Evolutionary conservation across 1,140 invertebrate genomes (phyloP).

Genomic region (Drosophila oshimai): DNA sequence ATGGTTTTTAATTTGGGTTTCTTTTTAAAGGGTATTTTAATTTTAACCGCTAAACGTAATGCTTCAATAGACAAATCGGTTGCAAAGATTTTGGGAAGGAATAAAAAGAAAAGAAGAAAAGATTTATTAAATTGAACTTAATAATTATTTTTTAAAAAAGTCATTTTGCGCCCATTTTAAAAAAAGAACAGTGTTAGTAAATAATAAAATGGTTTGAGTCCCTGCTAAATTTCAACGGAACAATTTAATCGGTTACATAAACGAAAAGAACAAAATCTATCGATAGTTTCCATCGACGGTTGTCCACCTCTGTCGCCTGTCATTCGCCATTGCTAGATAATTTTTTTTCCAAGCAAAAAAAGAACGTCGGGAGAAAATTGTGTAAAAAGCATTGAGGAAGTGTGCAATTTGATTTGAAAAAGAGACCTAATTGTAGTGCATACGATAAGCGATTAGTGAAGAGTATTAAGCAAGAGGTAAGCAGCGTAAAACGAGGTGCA

Average conservation of each 20-base stretch:
- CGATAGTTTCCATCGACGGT: neutral
- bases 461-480: slow-evolving; percentile 1
- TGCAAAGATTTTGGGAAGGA: too few species aligned
- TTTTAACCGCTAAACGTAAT: too few species aligned
- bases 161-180: too few species aligned
- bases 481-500: neutral
- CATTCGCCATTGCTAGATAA: slow-evolving; percentile 24
- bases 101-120: too few species aligned
- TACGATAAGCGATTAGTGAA: neutral
- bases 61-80: too few species aligned
- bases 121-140: too few species aligned
- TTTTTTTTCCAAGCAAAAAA: slow-evolving; percentile 1
- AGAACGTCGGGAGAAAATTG: neutral
- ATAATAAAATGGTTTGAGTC: too few species aligned
- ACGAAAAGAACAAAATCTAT: too few species aligned
- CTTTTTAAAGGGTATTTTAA: neutral
- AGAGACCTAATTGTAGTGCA: neutral
- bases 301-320: neutral
- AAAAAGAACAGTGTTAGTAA: too few species aligned
- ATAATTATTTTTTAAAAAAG: too few species aligned
- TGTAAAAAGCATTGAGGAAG: neutral
- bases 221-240: too few species aligned
- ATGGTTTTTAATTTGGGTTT: neutral
- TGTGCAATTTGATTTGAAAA: neutral
- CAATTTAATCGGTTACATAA: too few species aligned